These are phyloP conservation scores for Himantopus leucocephalus DNA, from an alignment of 2,113 vertebrate species.

Conservation along the genomic window DNA sequence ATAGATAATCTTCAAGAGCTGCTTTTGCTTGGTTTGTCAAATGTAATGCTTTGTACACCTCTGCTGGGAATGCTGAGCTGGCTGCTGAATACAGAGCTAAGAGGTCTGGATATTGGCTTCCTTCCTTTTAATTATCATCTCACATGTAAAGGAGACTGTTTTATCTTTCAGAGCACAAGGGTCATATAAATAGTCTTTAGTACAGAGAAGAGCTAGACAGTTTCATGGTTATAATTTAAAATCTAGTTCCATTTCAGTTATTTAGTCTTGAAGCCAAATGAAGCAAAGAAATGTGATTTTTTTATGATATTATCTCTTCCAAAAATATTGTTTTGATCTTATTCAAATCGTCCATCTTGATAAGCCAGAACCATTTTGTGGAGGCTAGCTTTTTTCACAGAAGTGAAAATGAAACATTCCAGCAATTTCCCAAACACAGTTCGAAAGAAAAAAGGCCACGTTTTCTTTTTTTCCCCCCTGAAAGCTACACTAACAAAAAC, in stretches of 20 bases:
- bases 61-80: conserved; percentile 42
- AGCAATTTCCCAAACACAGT: background rate
- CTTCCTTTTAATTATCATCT: conserved; percentile 52
- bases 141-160: conserved; percentile 16
- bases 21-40: background rate
- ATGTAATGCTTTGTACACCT: conserved; percentile 2
- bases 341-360: background rate
- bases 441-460: background rate
- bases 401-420: background rate
- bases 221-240: conserved; percentile 53
- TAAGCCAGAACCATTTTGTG: background rate
- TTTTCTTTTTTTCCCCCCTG: background rate
- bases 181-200: conserved; percentile 54
- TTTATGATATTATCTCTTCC: background rate
- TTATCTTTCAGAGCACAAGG: conserved; percentile 15
- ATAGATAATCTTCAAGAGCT: background rate
- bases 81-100: conserved; percentile 16
- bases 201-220: conserved; percentile 27
- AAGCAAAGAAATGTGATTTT: conserved; percentile 8
- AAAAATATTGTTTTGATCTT: conserved; percentile 30
- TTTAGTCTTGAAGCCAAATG: conserved; percentile 42
- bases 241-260: conserved; percentile 22
- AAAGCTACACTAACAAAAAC: background rate
- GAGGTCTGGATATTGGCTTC: conserved; percentile 5
- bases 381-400: background rate